Conservation (phyloP, 2,113 vertebrate genomes). For the Mus musculus region GRCm39 chr1:22525001-22525500, state of each 20-base stretch:
- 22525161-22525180: not conserved
- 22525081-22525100: not conserved
- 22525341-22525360: not conserved
- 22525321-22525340: not conserved
- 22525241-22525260: not conserved
- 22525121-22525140: not conserved
- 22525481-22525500: constrained; percentile 24
- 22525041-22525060: not conserved
- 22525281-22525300: not conserved
- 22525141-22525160: not conserved
- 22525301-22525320: not conserved
- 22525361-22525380: not conserved
- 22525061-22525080: not conserved
- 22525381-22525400: not conserved
- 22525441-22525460: not conserved
- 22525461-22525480: not conserved
- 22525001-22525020: not conserved
- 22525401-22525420: not conserved
- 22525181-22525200: not conserved
- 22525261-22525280: not conserved
- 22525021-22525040: not conserved
- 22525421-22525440: not conserved
- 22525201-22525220: not conserved
- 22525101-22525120: not conserved
- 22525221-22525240: not conserved